Conservation (phyloP, 1,140 invertebrate genomes). For the Orussus abietinus region DNA sequence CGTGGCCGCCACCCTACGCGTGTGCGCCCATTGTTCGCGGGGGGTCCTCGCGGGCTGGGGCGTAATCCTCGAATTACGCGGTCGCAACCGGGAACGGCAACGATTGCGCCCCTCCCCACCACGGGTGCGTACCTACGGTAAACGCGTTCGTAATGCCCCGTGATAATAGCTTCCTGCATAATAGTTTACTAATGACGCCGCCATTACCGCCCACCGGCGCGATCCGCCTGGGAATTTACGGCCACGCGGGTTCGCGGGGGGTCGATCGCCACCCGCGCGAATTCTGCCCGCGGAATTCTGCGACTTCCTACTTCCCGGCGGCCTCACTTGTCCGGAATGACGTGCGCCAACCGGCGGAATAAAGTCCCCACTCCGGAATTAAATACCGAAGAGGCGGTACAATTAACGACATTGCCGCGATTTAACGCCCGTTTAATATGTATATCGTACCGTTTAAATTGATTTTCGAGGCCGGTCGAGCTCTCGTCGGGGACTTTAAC, state of each 20-base stretch:
- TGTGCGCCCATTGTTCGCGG: slow-evolving; percentile 22
- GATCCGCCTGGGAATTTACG: not conserved
- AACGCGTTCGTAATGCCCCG: too few species aligned
- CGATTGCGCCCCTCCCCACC: slow-evolving; percentile 15
- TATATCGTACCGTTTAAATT: too few species aligned
- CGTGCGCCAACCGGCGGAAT: not conserved
- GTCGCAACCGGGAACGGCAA: slow-evolving; percentile 13
- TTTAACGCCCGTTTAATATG: too few species aligned
- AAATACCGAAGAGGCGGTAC: too few species aligned
- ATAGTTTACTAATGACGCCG: slow-evolving; percentile 29
- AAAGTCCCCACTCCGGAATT: not conserved
- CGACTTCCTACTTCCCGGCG: not conserved
- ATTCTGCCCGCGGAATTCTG: too few species aligned
- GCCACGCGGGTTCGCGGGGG: not conserved
- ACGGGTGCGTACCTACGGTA: slow-evolving; percentile 14
- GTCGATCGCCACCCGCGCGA: too few species aligned
- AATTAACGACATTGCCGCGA: too few species aligned
- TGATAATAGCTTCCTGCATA: slow-evolving; percentile 33
- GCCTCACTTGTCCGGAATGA: not conserved
- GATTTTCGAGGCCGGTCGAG: too few species aligned
- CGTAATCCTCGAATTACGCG: slow-evolving; percentile 40
- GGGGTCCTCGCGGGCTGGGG: slow-evolving; percentile 26
- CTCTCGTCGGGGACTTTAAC: too few species aligned
- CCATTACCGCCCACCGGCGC: slow-evolving; percentile 19
- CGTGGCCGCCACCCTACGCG: slow-evolving; percentile 12